A percentile compares a stretch with the other conserved stretches of the same genome.
Conservation (phyloP, 2,113 vertebrate species). For the Macquaria ambigua region DNA sequence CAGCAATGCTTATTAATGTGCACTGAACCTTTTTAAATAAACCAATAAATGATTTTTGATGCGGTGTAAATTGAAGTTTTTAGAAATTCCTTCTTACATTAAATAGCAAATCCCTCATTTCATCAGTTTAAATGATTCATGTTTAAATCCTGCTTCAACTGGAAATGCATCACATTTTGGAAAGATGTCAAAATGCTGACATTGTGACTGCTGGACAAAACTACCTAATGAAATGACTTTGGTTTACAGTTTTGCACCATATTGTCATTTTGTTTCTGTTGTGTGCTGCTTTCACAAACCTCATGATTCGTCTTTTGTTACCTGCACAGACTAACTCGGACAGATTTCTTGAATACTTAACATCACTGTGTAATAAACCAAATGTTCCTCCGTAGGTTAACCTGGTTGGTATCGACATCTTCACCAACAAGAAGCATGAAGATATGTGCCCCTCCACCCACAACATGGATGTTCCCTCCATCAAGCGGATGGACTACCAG, state of each 20-base stretch:
- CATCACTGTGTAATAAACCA: not conserved
- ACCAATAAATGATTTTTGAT: not conserved
- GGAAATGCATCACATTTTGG: no score
- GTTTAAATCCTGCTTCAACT: no score
- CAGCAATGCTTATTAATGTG: not conserved
- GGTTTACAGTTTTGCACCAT: not conserved
- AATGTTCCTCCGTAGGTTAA: slow-evolving; percentile 87
- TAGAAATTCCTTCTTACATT: no score
- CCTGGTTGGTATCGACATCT: slow-evolving; percentile 98
- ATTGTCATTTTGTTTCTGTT: not conserved
- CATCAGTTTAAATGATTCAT: not conserved
- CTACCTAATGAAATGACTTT: not conserved
- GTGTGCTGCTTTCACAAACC: not conserved
- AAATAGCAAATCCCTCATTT: no score
- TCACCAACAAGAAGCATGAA: slow-evolving; percentile 98
- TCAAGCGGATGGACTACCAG: slow-evolving; percentile 97
- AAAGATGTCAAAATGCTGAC: no score
- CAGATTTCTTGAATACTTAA: not conserved
- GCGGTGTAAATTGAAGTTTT: not conserved
- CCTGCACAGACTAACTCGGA: not conserved
- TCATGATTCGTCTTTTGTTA: not conserved
- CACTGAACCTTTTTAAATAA: not conserved
- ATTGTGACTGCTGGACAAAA: no score
- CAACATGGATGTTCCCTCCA: slow-evolving; percentile 99
- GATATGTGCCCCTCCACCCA: slow-evolving; percentile 99